Conservation (phyloP, 1,140 invertebrate genomes). For the Heterodera carotae region DNA sequence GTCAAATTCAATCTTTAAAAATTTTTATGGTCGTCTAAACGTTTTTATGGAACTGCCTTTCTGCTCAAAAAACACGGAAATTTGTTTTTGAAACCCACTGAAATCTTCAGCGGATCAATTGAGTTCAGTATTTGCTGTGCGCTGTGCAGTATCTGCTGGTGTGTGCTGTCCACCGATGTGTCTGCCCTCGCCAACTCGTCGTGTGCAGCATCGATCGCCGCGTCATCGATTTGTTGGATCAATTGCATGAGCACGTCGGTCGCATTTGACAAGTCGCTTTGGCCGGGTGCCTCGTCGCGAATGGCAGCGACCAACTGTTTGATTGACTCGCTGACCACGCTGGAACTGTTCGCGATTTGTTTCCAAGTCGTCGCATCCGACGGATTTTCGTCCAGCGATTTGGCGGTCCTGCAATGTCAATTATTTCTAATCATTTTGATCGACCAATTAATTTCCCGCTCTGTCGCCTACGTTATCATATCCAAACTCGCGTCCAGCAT, state of each 20-base stretch:
- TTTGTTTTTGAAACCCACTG: constrained; percentile 26
- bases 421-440: neutral
- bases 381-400: constrained; percentile 82
- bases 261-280: constrained; percentile 85
- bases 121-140: constrained; percentile 51
- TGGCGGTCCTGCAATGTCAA: constrained; percentile 82
- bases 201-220: constrained; percentile 78
- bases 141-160: constrained; percentile 63
- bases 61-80: no score
- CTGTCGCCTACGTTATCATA: constrained; percentile 73
- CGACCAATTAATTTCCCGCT: no score
- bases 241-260: constrained; percentile 77
- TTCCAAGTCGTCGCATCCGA: constrained; percentile 92
- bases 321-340: constrained; percentile 91
- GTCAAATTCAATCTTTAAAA: no score
- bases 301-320: constrained; percentile 74
- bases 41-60: no score
- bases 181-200: constrained; percentile 36
- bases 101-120: constrained; percentile 73
- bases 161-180: constrained; percentile 51
- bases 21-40: no score
- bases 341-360: constrained; percentile 85
- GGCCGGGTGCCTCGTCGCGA: constrained; percentile 88
- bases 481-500: constrained; percentile 82
- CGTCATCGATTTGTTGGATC: constrained; percentile 80